Evolutionary conservation across 2,113 vertebrate genomes (phyloP), one percentile per base, ranked within the genome.

Genomic region (Odobenus rosmarus): DNA sequence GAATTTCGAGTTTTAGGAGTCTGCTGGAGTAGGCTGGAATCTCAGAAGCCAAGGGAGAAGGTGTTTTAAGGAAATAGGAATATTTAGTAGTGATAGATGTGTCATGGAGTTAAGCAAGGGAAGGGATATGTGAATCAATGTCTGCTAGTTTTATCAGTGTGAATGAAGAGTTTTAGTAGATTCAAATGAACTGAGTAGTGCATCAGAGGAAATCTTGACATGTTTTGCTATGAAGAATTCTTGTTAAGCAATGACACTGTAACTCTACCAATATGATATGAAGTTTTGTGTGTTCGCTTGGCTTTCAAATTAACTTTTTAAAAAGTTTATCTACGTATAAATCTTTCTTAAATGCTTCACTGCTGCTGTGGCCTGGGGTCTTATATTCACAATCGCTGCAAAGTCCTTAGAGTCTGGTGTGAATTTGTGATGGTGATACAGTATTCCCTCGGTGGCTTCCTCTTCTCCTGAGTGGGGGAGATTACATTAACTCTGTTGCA

Each of bases 241-340:
- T 64, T 33, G 28, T 62, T 57, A 62, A 36, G 18, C 19, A 64
- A 76, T 57, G 33, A 23, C 7, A 16, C 36, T 51, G 4, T 67
- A 91, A 49, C 12, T 62, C 42, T 26, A 53, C 57, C 26, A 16
- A 8, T 42, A 87, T 28, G 33, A 93, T 26, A 42, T 5, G n/a
- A 88, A 88, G 18, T n/a, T 95, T 90, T 83, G 64, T 74, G 64
- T 11, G 1, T 85, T 28, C 19, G 51, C 18, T 26, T 55, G 36
- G 31, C 74, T 93, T 93, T 93, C 61, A 62, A 83, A 80, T 81
- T 42, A 84, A 62, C 31, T 71, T 88, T 96, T 67, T 8, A 46
- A 57, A 61, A 88, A 36, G 28, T 49, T 61, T 46, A 74, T 31
- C 7, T 82, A 19, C 59, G 8, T 33, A 16, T 69, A 84, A 49